Conservation (phyloP, 1,140 invertebrate species). For the Calosoma granatense region DNA sequence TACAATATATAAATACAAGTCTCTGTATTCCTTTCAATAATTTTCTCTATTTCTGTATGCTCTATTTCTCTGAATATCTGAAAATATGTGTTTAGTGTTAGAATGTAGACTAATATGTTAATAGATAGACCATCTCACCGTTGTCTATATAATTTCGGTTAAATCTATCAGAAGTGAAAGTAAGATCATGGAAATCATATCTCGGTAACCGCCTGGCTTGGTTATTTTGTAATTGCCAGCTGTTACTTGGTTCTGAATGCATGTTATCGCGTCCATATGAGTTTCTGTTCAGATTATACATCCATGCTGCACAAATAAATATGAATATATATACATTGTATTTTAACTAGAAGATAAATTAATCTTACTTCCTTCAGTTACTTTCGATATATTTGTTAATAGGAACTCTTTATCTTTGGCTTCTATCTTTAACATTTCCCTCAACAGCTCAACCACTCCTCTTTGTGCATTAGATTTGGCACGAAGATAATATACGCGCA, state of each 20-base stretch:
- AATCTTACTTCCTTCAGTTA: constrained; percentile 31
- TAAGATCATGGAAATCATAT: background rate
- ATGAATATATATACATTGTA: too few relatives aligned
- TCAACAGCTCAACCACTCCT: constrained; percentile 51
- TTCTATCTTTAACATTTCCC: constrained; percentile 57
- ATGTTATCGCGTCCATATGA: background rate
- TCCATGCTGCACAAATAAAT: background rate
- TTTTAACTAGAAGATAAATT: too few relatives aligned
- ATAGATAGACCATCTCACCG: too few relatives aligned
- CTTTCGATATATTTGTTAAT: constrained; percentile 42
- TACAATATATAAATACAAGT: too few relatives aligned
- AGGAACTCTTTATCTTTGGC: constrained; percentile 68
- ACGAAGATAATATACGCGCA: constrained; percentile 57
- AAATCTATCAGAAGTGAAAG: too few relatives aligned
- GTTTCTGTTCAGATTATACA: background rate
- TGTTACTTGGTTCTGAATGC: background rate
- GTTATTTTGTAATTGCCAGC: background rate
- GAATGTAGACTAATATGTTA: too few relatives aligned
- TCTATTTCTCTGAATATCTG: too few relatives aligned
- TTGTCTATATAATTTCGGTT: too few relatives aligned
- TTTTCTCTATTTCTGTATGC: too few relatives aligned
- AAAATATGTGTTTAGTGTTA: too few relatives aligned
- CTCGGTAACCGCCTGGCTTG: background rate
- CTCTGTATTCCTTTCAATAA: too few relatives aligned
- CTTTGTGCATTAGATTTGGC: constrained; percentile 50